Percentiles rank a stretch among this genome's conserved stretches.
These are phyloP conservation scores for Stichopus chloronotus DNA, from an alignment of 35 echinoderm and acorn worm species.

Conservation along the genomic window DNA sequence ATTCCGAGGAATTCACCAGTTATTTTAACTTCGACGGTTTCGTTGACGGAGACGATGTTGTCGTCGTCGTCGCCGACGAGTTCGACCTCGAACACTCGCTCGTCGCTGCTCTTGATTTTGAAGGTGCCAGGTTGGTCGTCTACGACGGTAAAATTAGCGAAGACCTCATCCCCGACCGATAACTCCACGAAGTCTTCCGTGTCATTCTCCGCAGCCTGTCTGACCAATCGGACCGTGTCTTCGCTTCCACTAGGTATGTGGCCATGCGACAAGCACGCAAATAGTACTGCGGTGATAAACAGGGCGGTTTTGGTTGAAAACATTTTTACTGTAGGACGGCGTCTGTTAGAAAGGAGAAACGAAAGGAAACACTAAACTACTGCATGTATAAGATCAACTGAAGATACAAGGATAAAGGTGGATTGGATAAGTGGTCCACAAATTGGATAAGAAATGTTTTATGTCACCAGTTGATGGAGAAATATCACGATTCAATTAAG, in stretches of 20 bases:
- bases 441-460: too few species aligned
- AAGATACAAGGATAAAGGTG: too few species aligned
- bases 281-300: not conserved
- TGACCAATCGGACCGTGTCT: not conserved
- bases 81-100: conserved; percentile 38
- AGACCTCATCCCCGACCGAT: conserved; percentile 37
- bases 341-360: not conserved
- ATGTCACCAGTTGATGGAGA: too few species aligned
- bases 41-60: not conserved
- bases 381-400: too few species aligned
- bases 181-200: conserved; percentile 19
- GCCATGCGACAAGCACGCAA: conserved; percentile 3
- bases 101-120: not conserved
- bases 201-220: not conserved
- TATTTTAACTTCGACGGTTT: conserved; percentile 59
- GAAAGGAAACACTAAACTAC: not conserved
- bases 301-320: not conserved
- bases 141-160: conserved; percentile 24
- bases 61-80: not conserved
- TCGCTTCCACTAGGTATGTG: not conserved
- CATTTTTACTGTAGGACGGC: not conserved
- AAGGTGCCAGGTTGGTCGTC: not conserved
- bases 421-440: too few species aligned
- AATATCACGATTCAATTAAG: too few species aligned
- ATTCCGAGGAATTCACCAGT: conserved; percentile 76